A percentile compares a stretch with the other conserved stretches of the same genome.
phyloP scores from a whole-genome alignment of 2,888 invertebrate species.

The Noctuana brunneofusca region DNA sequence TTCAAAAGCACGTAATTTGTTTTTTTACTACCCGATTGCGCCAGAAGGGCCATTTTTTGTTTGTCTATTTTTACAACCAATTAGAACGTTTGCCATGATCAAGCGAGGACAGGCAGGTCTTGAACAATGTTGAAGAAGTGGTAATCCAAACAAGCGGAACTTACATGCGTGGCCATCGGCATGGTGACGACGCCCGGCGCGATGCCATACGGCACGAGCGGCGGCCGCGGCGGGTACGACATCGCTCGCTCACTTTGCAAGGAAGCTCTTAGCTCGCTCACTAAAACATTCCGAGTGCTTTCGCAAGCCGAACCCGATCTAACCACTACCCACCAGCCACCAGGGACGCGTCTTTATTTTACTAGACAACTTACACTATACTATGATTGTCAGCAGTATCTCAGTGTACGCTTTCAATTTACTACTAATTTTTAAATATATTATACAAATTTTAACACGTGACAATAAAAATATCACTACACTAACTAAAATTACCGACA shows the following conservation, averaged over 20 bases:
- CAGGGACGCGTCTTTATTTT: slow-evolving; percentile 39
- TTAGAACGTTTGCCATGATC: too few relatives aligned
- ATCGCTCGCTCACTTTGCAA: slow-evolving; percentile 67
- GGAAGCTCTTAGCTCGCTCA: background rate
- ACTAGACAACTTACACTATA: background rate
- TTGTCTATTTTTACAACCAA: too few relatives aligned
- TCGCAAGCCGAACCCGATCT: background rate
- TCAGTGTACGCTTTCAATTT: too few relatives aligned
- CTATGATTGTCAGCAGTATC: background rate
- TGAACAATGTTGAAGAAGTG: too few relatives aligned
- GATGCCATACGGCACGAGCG: slow-evolving; percentile 89
- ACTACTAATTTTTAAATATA: slow-evolving; percentile 2
- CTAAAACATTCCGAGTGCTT: slow-evolving; percentile 37
- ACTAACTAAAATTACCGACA: slow-evolving; percentile 37
- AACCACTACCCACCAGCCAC: background rate
- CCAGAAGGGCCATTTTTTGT: too few relatives aligned
- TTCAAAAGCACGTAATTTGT: too few relatives aligned
- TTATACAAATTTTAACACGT: slow-evolving; percentile 8
- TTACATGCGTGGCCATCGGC: slow-evolving; percentile 89
- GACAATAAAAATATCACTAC: slow-evolving; percentile 23
- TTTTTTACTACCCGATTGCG: too few relatives aligned
- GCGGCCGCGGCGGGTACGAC: slow-evolving; percentile 95
- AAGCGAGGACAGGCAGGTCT: too few relatives aligned
- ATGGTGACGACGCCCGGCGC: slow-evolving; percentile 89
- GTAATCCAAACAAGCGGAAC: slow-evolving; percentile 49